These are phyloP conservation scores for Xenopus petersii DNA, from an alignment of 2,797 vertebrate genomes.

Conservation along the genomic window DNA sequence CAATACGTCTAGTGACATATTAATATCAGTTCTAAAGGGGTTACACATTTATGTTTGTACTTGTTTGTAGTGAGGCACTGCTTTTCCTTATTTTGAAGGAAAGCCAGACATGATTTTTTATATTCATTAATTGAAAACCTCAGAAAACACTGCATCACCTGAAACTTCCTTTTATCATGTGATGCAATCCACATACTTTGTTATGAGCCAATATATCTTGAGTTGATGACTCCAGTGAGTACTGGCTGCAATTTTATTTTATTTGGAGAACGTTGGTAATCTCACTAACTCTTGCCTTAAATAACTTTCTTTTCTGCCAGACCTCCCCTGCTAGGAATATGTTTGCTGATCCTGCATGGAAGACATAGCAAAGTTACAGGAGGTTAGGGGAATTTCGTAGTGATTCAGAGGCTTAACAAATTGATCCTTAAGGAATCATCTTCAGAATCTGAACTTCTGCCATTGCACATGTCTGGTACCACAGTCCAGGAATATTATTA, in stretches of 20 bases:
- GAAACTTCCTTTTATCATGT: neutral
- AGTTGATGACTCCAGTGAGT: conserved; percentile 1
- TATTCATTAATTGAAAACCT: conserved; percentile 7
- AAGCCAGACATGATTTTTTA: neutral
- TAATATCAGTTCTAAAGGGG: no score
- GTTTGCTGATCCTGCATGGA: neutral
- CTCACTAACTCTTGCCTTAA: neutral
- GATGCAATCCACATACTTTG: neutral
- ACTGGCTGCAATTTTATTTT: neutral
- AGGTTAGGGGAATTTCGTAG: conserved; percentile 1
- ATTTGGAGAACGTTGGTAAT: conserved; percentile 3
- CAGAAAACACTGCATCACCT: conserved; percentile 10
- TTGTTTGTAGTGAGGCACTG: neutral
- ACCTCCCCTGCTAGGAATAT: neutral
- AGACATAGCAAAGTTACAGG: neutral
- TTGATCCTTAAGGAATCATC: neutral
- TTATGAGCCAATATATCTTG: neutral
- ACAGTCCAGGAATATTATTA: neutral
- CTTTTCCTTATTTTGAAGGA: neutral
- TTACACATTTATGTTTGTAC: neutral
- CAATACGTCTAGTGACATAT: no score
- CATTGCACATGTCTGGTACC: neutral
- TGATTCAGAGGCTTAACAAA: conserved; percentile 4
- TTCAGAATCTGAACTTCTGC: neutral
- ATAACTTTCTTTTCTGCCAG: conserved; percentile 8